phyloP scores from a whole-genome alignment of 2,113 vertebrate genomes.

The Sinocyclocheilus grahami region DNA sequence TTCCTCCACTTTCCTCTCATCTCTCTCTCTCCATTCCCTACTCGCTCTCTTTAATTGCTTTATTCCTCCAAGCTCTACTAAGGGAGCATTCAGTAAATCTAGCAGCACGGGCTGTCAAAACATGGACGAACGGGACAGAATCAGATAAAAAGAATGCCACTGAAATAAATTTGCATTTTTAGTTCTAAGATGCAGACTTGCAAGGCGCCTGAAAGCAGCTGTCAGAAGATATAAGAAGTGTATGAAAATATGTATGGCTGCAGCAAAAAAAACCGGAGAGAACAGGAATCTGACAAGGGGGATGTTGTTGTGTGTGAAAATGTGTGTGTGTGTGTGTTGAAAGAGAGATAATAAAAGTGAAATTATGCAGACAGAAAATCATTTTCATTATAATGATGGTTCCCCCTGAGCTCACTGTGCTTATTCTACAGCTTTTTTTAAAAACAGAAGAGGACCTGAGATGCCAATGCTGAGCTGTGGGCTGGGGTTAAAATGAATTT shows the following conservation, averaged over 20 bases:
- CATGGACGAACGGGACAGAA: slow-evolving; percentile 51
- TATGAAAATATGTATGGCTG: slow-evolving; percentile 35
- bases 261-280: neutral
- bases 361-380: slow-evolving; percentile 55
- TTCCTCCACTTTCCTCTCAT: neutral
- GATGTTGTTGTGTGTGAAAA: neutral
- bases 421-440: slow-evolving; percentile 36
- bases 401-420: slow-evolving; percentile 27
- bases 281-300: slow-evolving; percentile 31
- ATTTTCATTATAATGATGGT: slow-evolving; percentile 44
- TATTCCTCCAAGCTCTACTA: slow-evolving; percentile 32
- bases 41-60: slow-evolving; percentile 42
- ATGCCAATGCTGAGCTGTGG: slow-evolving; percentile 1
- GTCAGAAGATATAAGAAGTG: slow-evolving; percentile 40
- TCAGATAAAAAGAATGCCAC: slow-evolving; percentile 55
- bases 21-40: slow-evolving; percentile 34
- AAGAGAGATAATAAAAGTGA: slow-evolving; percentile 54
- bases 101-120: slow-evolving; percentile 44
- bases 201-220: slow-evolving; percentile 46
- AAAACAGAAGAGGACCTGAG: slow-evolving; percentile 19
- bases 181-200: slow-evolving; percentile 47
- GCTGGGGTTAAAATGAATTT: slow-evolving; percentile 24
- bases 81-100: slow-evolving; percentile 42
- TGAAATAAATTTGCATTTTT: slow-evolving; percentile 58
- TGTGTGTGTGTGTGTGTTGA: neutral